phyloP scores from a whole-genome alignment of 2,113 vertebrate genomes.

The Scolopax mira region DNA sequence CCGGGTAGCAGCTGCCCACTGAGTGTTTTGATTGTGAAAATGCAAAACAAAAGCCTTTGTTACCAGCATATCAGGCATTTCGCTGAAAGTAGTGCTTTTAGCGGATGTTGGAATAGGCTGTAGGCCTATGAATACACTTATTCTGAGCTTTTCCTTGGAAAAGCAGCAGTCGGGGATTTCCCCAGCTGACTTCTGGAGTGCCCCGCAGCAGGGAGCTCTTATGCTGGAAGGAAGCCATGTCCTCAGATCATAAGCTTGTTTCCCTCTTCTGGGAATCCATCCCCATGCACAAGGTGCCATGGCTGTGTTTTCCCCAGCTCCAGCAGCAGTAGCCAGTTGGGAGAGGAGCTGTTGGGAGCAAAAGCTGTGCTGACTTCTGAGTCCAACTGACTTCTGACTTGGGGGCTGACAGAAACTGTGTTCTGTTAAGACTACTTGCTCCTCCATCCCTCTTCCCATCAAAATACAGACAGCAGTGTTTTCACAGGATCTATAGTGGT shows the following conservation, averaged over 20 bases:
- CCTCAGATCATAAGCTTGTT: neutral
- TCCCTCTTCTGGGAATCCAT: neutral
- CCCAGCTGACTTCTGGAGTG: neutral
- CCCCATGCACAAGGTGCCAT: rapidly evolving
- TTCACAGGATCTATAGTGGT: neutral
- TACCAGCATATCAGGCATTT: neutral
- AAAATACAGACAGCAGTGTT: neutral
- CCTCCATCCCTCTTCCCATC: neutral
- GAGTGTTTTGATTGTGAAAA: neutral
- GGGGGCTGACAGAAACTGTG: neutral
- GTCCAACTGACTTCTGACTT: neutral
- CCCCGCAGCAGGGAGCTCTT: neutral
- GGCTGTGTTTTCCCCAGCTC: neutral
- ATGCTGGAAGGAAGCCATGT: neutral
- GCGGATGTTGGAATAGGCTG: neutral
- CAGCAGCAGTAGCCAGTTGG: neutral
- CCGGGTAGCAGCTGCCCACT: neutral
- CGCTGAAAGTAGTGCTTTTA: neutral
- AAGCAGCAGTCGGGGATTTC: neutral
- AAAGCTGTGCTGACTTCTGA: neutral
- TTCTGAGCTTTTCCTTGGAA: neutral
- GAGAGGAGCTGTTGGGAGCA: neutral
- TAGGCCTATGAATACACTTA: neutral
- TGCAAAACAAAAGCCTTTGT: neutral
- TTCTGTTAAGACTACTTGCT: neutral